Base-by-base conservation (phyloP, 1,140 invertebrate species). In the Prorops nasuta region DNA sequence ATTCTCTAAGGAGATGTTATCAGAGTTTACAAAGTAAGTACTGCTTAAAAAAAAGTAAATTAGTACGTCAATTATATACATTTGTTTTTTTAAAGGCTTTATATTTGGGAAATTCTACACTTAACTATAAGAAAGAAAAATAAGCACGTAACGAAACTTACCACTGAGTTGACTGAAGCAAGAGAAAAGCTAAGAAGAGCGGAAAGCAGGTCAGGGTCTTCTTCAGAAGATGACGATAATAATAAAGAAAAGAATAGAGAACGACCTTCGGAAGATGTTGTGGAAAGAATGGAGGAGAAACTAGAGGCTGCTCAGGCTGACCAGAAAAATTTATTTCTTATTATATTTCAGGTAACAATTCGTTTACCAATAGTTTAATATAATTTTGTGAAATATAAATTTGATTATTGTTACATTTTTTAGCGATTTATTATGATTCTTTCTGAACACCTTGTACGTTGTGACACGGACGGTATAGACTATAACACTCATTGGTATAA, bases 51-150 rank as follows among this genome's bases (percentile, higher is more conserved):
- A 16, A 37, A 44, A 36, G 9, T 36, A 39, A 35, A 21, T 14
- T 32, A 36, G 28, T n/a, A 18, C 1, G 38, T 40, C 19, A 24
- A 24, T 38, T 31, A 28, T 16, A 21, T 28, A 44, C 37, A 31
- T 51, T 17, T 32, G 36, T 17, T 28, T 15, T 60, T 64, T 69
- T 19, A 52, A n/a, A 88, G 86, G 63, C 84, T 90, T 60, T 97
- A 94, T 69, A 84, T 98, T n/a, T 98, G 96, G 96, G 96, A 98
- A 79, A 93, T 98, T 44, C 78, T 98, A 10, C 94, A 98, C 76
- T 77, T 94, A 37, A 98, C 94, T 1, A 96, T 98, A 50, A 89
- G 92, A 58, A 97, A 98, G 78, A 98, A 97, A 88, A 94, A 92
- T 66, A 94, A 94, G 69, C 92, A 97, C 66, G 94, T 98, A 0